Base-by-base conservation (phyloP, 2,113 vertebrate genomes). In the Etheostoma spectabile region DNA sequence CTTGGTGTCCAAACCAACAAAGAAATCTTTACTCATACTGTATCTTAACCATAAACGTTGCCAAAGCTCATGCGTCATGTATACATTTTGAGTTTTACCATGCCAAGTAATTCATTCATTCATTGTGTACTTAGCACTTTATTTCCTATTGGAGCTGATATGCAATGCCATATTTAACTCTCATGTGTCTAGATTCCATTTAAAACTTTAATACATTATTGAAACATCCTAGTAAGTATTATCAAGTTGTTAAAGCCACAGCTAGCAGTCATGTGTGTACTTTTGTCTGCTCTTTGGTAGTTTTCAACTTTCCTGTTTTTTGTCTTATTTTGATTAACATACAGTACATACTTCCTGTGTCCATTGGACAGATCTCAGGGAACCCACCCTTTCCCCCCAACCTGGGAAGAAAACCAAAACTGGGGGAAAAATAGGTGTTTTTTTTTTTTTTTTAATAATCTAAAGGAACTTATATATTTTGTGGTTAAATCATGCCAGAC, bases 81-180 rank as follows among this genome's bases (percentile, higher is more conserved):
- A 88, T 87, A 79, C 91, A 89, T 84, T 76, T 52, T 85, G 89
- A 92, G 77, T 82, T 86, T 85, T 91, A 87, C 73, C 66, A 72
- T 79, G 85, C 74, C 70, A 74, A 84, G 79, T 86, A 76, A 90
- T 78, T 83, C 27, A 83, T 71, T 85, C 56, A 74, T 90, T 91
- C 38, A 38, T 94, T 90, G 93, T 93, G 88, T 94, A 94, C 92
- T 87, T 92, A 86, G 95, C 95, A 96, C 95, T 96, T 96, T 96
- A 96, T 91, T 91, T 88, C 70, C 76, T 89, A 85, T 87, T 77
- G 84, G 90, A 91, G 91, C 90, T 89, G 89, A 92, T 84, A 83
- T 84, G 68, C 70, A 85, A 88, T 65, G 84, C 79, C 88, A 59
- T 94, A 89, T 93, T 94, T 94, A 93, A 91, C 78, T 86, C 65